Conservation (phyloP, 2,113 vertebrate genomes). For the Muscicapa adusta region DNA sequence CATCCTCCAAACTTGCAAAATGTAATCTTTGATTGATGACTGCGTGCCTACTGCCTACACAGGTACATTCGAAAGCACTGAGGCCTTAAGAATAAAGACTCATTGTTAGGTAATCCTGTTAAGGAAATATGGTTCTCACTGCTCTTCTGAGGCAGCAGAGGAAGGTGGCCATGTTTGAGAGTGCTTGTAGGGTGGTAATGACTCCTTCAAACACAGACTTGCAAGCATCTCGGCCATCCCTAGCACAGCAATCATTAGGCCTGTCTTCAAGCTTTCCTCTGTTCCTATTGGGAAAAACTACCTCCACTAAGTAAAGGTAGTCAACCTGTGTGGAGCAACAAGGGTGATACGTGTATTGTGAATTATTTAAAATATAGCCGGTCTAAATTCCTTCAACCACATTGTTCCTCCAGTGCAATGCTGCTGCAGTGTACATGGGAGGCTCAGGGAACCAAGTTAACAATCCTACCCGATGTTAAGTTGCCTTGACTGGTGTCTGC, state of each 20-base stretch:
- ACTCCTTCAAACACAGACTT: neutral
- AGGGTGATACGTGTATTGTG: neutral
- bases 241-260: neutral
- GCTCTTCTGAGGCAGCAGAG: neutral
- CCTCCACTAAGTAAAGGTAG: neutral
- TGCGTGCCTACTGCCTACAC: neutral
- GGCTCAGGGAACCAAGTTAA: conserved; percentile 34
- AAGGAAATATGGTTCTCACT: neutral
- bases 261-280: neutral
- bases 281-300: neutral
- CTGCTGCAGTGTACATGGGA: conserved; percentile 5
- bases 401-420: neutral
- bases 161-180: neutral
- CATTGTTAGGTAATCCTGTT: neutral
- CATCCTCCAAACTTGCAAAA: neutral
- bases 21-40: neutral
- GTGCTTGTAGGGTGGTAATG: neutral
- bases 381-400: neutral
- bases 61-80: neutral
- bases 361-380: neutral
- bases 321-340: neutral
- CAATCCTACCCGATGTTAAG: conserved; percentile 55
- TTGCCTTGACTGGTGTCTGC: conserved; percentile 41
- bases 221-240: neutral
- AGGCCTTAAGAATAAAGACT: neutral